These are phyloP conservation scores for Machimus rusticus DNA, from an alignment of 2,888 invertebrate species.

Conservation along the genomic window DNA sequence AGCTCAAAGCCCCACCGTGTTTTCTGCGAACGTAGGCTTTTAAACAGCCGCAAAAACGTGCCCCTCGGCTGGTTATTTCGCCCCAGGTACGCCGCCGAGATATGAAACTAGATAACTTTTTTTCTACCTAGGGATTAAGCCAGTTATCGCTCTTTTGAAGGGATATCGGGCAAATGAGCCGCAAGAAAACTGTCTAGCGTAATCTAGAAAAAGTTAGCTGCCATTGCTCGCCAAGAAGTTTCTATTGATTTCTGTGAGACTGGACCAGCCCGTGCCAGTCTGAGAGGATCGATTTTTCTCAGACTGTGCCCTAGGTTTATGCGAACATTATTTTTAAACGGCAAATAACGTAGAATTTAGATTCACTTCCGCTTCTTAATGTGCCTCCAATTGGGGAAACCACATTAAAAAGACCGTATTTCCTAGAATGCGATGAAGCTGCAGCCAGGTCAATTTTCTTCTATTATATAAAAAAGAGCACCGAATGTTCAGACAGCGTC, in stretches of 20 bases:
- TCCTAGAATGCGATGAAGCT: background rate
- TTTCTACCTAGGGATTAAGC: background rate
- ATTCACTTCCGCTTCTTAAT: background rate
- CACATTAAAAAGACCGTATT: background rate
- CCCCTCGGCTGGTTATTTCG: background rate
- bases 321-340: background rate
- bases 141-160: background rate
- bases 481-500: background rate
- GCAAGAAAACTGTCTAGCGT: background rate
- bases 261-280: background rate
- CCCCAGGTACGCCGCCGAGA: background rate
- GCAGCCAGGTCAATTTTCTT: background rate
- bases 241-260: constrained; percentile 13
- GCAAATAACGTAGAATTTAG: background rate
- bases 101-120: background rate
- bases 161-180: background rate
- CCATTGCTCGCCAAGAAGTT: background rate
- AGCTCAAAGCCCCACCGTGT: background rate
- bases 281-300: background rate
- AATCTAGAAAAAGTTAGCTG: background rate
- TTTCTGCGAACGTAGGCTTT: background rate
- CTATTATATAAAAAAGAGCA: background rate
- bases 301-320: background rate
- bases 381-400: too few relatives aligned
- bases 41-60: background rate